A percentile compares a stretch with the other conserved stretches of the same genome.
Evolutionary conservation across 2,888 invertebrate species (phyloP).

Genomic region (Leistus spinibarbis): DNA sequence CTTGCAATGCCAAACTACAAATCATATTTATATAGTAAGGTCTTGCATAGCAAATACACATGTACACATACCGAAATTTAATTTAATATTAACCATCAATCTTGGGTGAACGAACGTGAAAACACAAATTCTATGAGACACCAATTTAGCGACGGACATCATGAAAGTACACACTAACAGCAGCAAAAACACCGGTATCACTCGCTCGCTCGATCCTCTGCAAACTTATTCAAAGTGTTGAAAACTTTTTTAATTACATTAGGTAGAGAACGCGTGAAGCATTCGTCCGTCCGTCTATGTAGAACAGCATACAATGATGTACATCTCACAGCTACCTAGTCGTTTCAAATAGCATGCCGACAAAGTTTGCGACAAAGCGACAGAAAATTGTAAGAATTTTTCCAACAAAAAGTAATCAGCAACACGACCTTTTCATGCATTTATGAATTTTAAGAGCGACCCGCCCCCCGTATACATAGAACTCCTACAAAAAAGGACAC

Average conservation of each 20-base stretch:
- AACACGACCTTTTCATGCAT: constrained; percentile 18
- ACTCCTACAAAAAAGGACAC: neutral
- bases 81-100: no score
- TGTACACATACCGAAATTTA: no score
- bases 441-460: constrained; percentile 25
- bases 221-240: constrained; percentile 15
- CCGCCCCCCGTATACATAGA: neutral
- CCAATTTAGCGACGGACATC: neutral
- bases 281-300: constrained; percentile 10
- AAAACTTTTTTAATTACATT: constrained; percentile 33
- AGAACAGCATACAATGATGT: neutral
- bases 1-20: no score
- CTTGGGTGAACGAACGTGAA: no score
- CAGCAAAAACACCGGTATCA: neutral
- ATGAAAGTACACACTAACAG: neutral
- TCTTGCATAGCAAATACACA: no score
- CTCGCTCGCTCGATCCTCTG: neutral
- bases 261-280: constrained; percentile 6
- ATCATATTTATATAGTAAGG: no score
- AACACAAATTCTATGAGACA: neutral
- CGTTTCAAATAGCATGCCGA: neutral
- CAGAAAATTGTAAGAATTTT: constrained; percentile 18
- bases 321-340: neutral
- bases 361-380: neutral
- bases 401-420: constrained; percentile 27